Evolutionary conservation across 92 coral and sea anemone species (phyloP).

Genomic region (Anthopleura xanthogrammica): DNA sequence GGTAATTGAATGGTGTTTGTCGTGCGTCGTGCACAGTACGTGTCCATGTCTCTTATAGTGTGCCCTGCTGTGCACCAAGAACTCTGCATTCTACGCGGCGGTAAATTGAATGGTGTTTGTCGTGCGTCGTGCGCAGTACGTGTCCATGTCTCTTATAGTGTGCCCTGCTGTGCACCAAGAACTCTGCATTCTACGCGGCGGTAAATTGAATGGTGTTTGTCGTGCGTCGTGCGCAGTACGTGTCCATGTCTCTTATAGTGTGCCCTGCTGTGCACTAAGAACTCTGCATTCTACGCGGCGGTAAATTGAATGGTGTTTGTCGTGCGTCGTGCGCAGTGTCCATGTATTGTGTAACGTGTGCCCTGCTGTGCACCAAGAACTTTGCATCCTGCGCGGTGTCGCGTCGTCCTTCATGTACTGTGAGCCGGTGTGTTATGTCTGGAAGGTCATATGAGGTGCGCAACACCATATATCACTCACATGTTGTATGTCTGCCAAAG

Average conservation of each 20-base stretch:
- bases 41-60: not conserved
- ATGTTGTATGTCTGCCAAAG: too few relatives aligned
- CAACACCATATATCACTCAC: too few relatives aligned
- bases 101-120: not conserved
- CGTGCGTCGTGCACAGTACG: not conserved
- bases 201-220: not conserved
- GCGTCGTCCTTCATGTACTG: too few relatives aligned
- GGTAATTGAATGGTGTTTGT: not conserved
- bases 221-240: not conserved
- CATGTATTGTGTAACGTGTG: not conserved
- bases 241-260: not conserved
- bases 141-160: not conserved
- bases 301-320: not conserved
- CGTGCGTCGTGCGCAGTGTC: not conserved
- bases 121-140: not conserved
- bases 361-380: too few relatives aligned
- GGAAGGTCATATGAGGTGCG: too few relatives aligned
- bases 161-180: not conserved
- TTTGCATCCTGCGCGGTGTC: too few relatives aligned
- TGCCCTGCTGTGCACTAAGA: not conserved
- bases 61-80: not conserved
- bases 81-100: not conserved
- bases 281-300: not conserved
- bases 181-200: not conserved
- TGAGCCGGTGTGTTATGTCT: too few relatives aligned